Percentiles rank a stretch among this genome's conserved stretches.
phyloP scores from a whole-genome alignment of 2,113 vertebrate genomes.

The Microtus oregoni region DNA sequence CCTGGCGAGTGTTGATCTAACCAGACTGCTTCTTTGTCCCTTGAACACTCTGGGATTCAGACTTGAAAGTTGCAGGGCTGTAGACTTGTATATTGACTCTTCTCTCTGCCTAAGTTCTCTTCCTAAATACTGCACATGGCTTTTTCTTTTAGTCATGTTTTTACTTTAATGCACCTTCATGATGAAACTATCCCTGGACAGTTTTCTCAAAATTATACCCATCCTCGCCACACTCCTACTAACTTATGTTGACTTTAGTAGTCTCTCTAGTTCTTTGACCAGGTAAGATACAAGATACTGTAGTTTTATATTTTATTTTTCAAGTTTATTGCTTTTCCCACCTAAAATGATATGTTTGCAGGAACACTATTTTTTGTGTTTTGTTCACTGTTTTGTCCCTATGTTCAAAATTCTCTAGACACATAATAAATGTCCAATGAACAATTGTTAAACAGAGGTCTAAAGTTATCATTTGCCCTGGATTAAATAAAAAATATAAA shows the following conservation, averaged over 20 bases:
- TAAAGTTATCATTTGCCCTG: not conserved
- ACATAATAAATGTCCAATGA: not conserved
- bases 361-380: not conserved
- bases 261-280: not conserved
- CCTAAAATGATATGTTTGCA: not conserved
- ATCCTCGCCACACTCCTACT: not conserved
- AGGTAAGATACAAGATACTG: not conserved
- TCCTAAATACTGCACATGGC: not conserved
- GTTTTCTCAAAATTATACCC: slow-evolving; percentile 6
- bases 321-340: not conserved
- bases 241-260: not conserved
- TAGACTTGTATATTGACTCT: not conserved
- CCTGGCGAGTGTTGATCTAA: not conserved
- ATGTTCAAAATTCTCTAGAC: not conserved
- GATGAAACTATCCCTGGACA: not conserved
- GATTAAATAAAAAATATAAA: slow-evolving; percentile 47
- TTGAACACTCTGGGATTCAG: not conserved
- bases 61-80: not conserved
- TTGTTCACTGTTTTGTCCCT: not conserved
- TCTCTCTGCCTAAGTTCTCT: not conserved
- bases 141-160: not conserved
- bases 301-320: not conserved
- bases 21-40: not conserved
- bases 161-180: not conserved
- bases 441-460: not conserved